Conservation (phyloP, 2,888 invertebrate species). For the Ichneumon xanthorius region DNA sequence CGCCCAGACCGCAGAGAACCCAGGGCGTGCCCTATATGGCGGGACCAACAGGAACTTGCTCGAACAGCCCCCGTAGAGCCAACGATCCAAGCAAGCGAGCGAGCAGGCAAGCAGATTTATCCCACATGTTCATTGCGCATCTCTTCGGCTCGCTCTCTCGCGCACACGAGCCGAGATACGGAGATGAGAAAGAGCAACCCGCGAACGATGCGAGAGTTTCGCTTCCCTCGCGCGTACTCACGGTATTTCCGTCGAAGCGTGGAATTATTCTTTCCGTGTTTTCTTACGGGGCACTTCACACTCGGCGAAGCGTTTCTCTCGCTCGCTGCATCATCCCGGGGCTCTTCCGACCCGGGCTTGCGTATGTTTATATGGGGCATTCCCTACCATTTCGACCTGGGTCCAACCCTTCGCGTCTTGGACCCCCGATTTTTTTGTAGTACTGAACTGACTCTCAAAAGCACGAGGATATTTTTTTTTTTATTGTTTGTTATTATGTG, state of each 20-base stretch:
- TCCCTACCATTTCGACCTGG: too few relatives aligned
- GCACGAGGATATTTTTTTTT: too few relatives aligned
- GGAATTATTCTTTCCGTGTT: constrained; percentile 57
- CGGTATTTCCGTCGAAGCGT: constrained; percentile 56
- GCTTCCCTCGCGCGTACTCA: constrained; percentile 15
- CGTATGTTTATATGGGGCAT: too few relatives aligned
- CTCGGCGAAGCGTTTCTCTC: constrained; percentile 44
- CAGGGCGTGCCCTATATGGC: constrained; percentile 30
- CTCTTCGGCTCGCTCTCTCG: constrained; percentile 23
- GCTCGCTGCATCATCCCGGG: constrained; percentile 10
- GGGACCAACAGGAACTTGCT: constrained; percentile 46
- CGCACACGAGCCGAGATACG: background rate
- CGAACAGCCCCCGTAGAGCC: constrained; percentile 10
- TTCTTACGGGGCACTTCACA: constrained; percentile 57
- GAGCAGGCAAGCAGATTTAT: constrained; percentile 27
- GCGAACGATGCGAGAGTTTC: constrained; percentile 7
- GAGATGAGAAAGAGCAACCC: background rate
- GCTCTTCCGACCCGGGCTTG: background rate
- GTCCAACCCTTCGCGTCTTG: background rate
- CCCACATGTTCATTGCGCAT: constrained; percentile 48
- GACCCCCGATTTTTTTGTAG: too few relatives aligned
- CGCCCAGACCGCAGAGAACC: constrained; percentile 64
- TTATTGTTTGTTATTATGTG: too few relatives aligned
- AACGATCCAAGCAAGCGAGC: constrained; percentile 1
- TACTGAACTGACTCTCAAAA: too few relatives aligned